A percentile compares a stretch with the other conserved stretches of the same genome.
Conservation (phyloP, 2,797 vertebrate genomes). For the Muraenolepis orangiensis region DNA sequence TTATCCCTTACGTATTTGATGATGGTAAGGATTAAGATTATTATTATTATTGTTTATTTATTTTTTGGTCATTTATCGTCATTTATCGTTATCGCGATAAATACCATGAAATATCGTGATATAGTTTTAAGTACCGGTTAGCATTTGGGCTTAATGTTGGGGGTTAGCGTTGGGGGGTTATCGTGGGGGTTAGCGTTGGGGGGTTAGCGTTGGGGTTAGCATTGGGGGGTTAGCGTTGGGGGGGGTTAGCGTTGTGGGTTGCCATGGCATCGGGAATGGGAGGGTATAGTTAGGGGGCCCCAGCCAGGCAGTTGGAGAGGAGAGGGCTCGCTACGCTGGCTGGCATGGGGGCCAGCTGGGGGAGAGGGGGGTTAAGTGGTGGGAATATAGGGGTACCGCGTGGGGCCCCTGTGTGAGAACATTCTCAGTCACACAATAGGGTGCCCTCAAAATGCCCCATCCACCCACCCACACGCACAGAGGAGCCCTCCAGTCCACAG, state of each 20-base stretch:
- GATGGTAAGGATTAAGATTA: too few relatives aligned
- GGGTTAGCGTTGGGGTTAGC: too few relatives aligned
- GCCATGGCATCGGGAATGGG: constrained; percentile 8
- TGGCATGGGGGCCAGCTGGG: constrained; percentile 60
- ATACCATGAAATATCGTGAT: too few relatives aligned
- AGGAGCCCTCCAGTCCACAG: constrained; percentile 29
- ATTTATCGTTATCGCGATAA: too few relatives aligned
- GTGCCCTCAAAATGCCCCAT: constrained; percentile 63
- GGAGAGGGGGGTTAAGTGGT: constrained; percentile 42
- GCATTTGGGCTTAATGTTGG: too few relatives aligned
- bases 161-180: too few relatives aligned
- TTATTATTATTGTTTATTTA: too few relatives aligned
- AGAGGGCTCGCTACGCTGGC: constrained; percentile 54
- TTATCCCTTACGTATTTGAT: too few relatives aligned
- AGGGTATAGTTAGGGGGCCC: constrained; percentile 5
- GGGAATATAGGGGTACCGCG: constrained; percentile 55
- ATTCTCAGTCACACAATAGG: constrained; percentile 65
- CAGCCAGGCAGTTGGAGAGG: constrained; percentile 27
- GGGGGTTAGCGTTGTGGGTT: background rate
- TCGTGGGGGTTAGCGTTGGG: too few relatives aligned
- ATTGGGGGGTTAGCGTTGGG: background rate
- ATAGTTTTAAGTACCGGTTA: too few relatives aligned
- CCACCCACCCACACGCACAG: background rate
- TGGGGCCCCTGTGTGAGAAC: constrained; percentile 60
- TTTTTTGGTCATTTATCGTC: too few relatives aligned